Percentiles rank a stretch among this genome's conserved stretches.
phyloP scores from a whole-genome alignment of 2,888 invertebrate species.

The Hololepta plana region DNA sequence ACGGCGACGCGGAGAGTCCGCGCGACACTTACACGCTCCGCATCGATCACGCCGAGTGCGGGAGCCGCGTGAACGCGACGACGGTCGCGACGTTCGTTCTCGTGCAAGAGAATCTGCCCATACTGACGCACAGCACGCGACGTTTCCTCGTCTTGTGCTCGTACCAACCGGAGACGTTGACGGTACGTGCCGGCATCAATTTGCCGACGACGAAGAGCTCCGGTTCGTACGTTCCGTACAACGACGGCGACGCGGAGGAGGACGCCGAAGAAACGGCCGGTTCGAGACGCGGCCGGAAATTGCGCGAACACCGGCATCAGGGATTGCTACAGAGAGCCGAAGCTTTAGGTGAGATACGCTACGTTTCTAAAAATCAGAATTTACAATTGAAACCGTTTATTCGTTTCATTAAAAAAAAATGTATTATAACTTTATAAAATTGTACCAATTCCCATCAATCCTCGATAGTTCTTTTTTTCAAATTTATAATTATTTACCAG shows the following conservation, averaged over 20 bases:
- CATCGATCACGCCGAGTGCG: constrained; percentile 54
- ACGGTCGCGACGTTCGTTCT: constrained; percentile 68
- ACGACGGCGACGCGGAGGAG: constrained; percentile 18
- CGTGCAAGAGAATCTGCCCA: constrained; percentile 67
- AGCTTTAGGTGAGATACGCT: constrained; percentile 20
- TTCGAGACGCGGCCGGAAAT: constrained; percentile 14
- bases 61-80: constrained; percentile 57
- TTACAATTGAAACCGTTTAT: no score
- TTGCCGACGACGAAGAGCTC: constrained; percentile 42
- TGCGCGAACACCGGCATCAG: constrained; percentile 17
- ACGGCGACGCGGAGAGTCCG: constrained; percentile 54
- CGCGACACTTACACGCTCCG: constrained; percentile 55
- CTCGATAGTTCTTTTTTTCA: no score
- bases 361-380: no score
- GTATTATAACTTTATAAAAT: no score
- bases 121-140: constrained; percentile 56
- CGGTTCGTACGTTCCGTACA: neutral
- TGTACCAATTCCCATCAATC: no score
- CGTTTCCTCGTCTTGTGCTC: constrained; percentile 66
- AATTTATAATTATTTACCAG: no score
- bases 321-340: constrained; percentile 21
- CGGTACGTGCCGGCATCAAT: constrained; percentile 61
- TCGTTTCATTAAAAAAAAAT: no score
- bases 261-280: constrained; percentile 21
- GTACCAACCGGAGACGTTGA: constrained; percentile 65